These are phyloP conservation scores for Empis livida DNA, from an alignment of 2,888 invertebrate genomes.

Conservation along the genomic window DNA sequence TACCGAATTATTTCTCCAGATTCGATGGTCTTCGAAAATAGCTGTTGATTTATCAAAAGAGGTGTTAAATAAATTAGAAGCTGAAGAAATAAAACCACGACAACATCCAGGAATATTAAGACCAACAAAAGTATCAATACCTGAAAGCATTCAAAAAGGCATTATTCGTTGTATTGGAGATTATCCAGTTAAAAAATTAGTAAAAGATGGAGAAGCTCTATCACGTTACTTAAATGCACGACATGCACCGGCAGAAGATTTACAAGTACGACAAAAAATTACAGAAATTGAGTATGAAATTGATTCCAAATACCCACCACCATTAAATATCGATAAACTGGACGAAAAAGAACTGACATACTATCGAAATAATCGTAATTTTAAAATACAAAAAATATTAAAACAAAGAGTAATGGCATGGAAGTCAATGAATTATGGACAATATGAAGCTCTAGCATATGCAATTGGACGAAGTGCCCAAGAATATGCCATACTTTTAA, in stretches of 20 bases:
- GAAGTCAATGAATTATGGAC: constrained; percentile 58
- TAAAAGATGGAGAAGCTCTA: constrained; percentile 42
- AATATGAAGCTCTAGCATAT: constrained; percentile 53
- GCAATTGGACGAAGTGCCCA: constrained; percentile 54
- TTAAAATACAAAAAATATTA: constrained; percentile 43
- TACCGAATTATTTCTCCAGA: neutral
- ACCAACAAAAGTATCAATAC: constrained; percentile 41
- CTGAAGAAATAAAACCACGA: constrained; percentile 42
- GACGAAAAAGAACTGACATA: constrained; percentile 31
- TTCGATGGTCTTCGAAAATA: constrained; percentile 24
- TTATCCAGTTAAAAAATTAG: constrained; percentile 41
- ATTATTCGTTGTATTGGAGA: constrained; percentile 45
- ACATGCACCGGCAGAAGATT: constrained; percentile 49
- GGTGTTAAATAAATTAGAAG: constrained; percentile 21
- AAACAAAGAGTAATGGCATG: constrained; percentile 55
- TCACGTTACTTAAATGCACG: constrained; percentile 47
- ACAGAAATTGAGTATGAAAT: constrained; percentile 22
- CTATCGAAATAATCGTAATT: constrained; percentile 38
- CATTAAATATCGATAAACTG: constrained; percentile 17
- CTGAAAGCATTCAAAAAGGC: constrained; percentile 45
- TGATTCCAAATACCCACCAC: constrained; percentile 19
- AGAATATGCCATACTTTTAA: constrained; percentile 60
- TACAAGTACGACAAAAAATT: constrained; percentile 20
- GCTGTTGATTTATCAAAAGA: constrained; percentile 21
- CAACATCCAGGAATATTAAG: constrained; percentile 59